Evolutionary conservation across 2,113 vertebrate genomes (phyloP).

Genomic region (Dipodomys merriami): DNA sequence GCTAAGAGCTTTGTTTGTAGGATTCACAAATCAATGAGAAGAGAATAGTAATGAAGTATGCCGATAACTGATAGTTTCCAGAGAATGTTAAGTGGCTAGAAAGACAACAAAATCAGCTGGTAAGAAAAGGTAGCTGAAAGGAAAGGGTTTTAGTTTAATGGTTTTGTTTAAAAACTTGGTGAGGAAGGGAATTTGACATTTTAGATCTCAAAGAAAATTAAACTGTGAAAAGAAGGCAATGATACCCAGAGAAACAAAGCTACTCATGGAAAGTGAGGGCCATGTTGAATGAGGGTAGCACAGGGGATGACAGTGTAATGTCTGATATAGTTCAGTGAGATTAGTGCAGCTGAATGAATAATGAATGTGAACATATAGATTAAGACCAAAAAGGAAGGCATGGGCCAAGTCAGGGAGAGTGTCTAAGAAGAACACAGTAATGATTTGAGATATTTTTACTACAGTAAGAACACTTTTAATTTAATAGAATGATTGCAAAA

Average conservation of each 20-base stretch:
- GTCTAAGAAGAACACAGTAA: fast-evolving
- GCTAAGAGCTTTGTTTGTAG: background rate
- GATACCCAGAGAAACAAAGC: background rate
- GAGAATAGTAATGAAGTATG: background rate
- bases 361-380: background rate
- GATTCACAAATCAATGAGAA: background rate
- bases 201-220: background rate
- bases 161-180: background rate
- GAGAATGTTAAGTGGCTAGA: background rate
- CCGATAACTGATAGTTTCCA: background rate
- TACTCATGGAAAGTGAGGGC: background rate
- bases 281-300: background rate
- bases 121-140: background rate
- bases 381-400: background rate
- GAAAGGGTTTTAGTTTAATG: background rate
- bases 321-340: background rate
- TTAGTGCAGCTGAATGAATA: background rate
- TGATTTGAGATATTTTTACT: background rate
- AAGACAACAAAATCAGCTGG: background rate
- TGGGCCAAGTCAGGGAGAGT: fast-evolving
- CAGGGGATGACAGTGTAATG: background rate
- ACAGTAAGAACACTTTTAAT: background rate
- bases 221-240: background rate
- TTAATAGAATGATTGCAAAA: background rate
- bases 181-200: background rate